Base-by-base conservation (phyloP, 2,113 vertebrate genomes). In the Melospiza melodia region DNA sequence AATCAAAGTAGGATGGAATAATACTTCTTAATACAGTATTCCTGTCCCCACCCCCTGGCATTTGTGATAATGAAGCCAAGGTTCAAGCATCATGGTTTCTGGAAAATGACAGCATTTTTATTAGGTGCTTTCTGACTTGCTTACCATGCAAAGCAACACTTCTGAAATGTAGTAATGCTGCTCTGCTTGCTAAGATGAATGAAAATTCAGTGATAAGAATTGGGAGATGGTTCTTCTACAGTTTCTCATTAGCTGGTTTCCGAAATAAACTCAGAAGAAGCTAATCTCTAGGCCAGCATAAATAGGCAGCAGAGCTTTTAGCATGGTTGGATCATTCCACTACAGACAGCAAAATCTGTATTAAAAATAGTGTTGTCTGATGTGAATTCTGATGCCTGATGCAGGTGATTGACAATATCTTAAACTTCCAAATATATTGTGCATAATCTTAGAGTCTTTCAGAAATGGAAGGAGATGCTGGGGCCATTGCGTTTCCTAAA, bases 201-300 rank as follows among this genome's bases (percentile, higher is more conserved):
- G 61, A 79, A 79, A 93, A 89, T 83, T 39, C 28, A 55, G 46
- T 83, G 77, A 90, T 55, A 63, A 94, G 84, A 89, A 72, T 39
- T 44, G 67, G 65, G 49, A 83, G 94, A 25, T 93, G 46, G 10
- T 89, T 95, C 49, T 79, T 63, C 24, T 10, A 9, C 31, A 55
- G 19, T 62, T 89, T 62, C 4, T 96, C 66, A 82, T 95, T 95
- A 82, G 65, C 89, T 74, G 93, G 4, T 79, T 90, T 93, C 65
- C 84, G 92, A 4, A 62, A 69, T 89, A 90, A 84, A 52, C 69
- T 92, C 62, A 78, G 27, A 93, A 51, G 43, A 82, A 87, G 43
- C 46, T 89, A 48, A 41, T 89, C 49, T 71, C 18, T 81, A 37
- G 48, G 24, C 41, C 15, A 28, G 30, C 68, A 18, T 37, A 87